Evolutionary conservation across 2,888 invertebrate species (phyloP).

Genomic region (Parapristionchus giblindavisi): DNA sequence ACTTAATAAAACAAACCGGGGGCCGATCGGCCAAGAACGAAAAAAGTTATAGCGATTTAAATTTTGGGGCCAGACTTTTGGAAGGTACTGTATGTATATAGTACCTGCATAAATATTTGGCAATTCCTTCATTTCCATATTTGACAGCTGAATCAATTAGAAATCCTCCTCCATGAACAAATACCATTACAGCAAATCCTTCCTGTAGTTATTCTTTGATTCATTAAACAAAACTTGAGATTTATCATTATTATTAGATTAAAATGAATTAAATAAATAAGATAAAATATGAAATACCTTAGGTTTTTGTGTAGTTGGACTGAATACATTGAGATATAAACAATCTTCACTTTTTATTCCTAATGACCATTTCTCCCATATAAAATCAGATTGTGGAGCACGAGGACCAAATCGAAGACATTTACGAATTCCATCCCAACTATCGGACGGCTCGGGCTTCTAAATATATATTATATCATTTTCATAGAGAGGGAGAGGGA

Average conservation of each 20-base stretch:
- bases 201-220: slow-evolving; percentile 38
- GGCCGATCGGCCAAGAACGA: no score
- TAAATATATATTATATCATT: no score
- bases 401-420: slow-evolving; percentile 50
- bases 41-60: no score
- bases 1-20: no score
- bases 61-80: background rate
- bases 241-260: no score
- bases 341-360: slow-evolving; percentile 64
- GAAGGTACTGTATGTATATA: background rate
- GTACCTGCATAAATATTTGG: slow-evolving; percentile 44
- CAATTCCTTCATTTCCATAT: slow-evolving; percentile 59
- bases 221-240: no score
- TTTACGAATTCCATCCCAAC: slow-evolving; percentile 55
- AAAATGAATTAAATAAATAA: no score
- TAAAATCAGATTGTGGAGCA: slow-evolving; percentile 60
- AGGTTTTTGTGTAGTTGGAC: slow-evolving; percentile 52
- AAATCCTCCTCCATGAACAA: slow-evolving; percentile 58
- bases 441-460: slow-evolving; percentile 56
- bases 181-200: slow-evolving; percentile 55
- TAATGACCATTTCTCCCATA: slow-evolving; percentile 44
- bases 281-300: slow-evolving; percentile 21
- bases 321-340: slow-evolving; percentile 62
- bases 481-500: no score
- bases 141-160: slow-evolving; percentile 56